These are phyloP conservation scores for Zalophus californianus DNA, from an alignment of 2,797 vertebrate genomes.

Conservation along the genomic window DNA sequence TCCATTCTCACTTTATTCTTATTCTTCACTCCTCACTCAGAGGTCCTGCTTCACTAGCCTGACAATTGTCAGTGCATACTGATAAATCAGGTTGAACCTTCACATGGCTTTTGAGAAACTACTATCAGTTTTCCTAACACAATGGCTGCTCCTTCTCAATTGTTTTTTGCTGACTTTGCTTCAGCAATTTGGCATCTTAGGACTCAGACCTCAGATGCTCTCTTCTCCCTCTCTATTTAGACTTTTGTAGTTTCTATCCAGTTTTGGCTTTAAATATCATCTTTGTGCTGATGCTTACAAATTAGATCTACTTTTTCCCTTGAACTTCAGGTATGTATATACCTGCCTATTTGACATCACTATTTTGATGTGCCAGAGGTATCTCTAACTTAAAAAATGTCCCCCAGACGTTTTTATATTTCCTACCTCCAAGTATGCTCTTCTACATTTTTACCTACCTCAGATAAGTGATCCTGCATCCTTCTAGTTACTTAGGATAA, in stretches of 20 bases:
- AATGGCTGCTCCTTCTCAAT: not conserved
- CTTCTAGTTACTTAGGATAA: not conserved
- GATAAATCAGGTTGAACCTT: not conserved
- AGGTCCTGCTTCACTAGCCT: not conserved
- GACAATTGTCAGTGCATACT: not conserved
- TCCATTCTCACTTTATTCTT: not conserved
- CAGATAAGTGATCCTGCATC: not conserved
- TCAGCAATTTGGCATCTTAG: not conserved
- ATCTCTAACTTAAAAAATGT: not conserved
- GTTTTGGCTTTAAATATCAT: not conserved
- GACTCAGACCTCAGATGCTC: not conserved
- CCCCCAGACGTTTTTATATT: not conserved
- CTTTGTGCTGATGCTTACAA: not conserved
- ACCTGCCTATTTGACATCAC: not conserved
- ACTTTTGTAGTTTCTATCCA: not conserved
- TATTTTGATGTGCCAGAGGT: not conserved
- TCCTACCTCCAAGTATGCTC: not conserved
- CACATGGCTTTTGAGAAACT: not conserved
- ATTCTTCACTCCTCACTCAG: not conserved
- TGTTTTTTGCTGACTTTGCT: not conserved
- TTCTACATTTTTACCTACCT: not conserved
- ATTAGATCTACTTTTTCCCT: not conserved
- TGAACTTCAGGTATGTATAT: not conserved
- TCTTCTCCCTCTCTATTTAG: not conserved
- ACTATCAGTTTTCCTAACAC: not conserved